Evolutionary conservation across 2,113 vertebrate genomes (phyloP), one percentile per base, ranked within the genome.

Genomic region (Eulemur macaco): DNA sequence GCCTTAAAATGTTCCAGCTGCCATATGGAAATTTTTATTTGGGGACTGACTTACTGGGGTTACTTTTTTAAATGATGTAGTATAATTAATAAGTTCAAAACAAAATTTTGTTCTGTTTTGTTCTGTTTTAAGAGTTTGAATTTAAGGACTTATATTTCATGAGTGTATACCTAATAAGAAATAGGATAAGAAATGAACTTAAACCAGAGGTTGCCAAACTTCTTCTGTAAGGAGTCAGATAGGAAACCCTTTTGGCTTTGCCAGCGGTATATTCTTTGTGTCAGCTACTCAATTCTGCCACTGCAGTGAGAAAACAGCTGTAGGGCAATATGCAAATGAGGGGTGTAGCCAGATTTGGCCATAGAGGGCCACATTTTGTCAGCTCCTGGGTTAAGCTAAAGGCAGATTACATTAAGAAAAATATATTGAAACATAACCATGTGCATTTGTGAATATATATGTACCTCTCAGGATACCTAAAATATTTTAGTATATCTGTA

Each of bases 71-170:
- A 68, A 95, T 83, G 17, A 73, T 52, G 3, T 68, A 45, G 39
- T 78, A 4, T 54, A 68, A 86, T 3, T 13, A 78, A 66, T 21
- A n/a, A 85, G 12, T 37, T 77, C 58, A 87, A 74, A 91, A 95
- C 37, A 86, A 90, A 31, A 7, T 39, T 12, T 25, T 23, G 7
- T 58, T 54, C 39, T 37, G 54, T 78, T 83, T 34, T 91, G 68
- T 78, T 83, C 27, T 91, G 68, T 95, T 87, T 80, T 15, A 80
- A 94, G 21, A 82, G 20, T 69, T 58, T 88, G 64, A 37, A 92
- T 66, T 58, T 86, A 96, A 37, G 34, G 21, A 9, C 31, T 80
- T 88, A 68, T 78, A 74, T 77, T 88, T 96, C 39, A 90, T 86
- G 25, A 95, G 45, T 69, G 8, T 81, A 68, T 86, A 74, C 37